A percentile compares a stretch with the other conserved stretches of the same genome.
These are phyloP conservation scores for Acrocephalus arundinaceus DNA, from an alignment of 2,113 vertebrate genomes.

Conservation along the genomic window DNA sequence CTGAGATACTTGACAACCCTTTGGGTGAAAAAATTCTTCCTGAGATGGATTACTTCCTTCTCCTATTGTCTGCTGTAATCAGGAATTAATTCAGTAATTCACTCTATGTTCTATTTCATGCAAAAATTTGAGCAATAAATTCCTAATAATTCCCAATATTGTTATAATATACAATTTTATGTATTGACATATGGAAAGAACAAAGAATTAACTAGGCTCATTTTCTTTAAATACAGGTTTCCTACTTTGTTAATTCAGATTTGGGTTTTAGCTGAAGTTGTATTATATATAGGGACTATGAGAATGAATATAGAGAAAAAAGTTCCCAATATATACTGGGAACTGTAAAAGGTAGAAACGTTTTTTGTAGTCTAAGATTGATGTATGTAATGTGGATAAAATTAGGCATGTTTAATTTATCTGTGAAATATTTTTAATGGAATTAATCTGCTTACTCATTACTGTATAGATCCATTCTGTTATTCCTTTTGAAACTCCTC, in stretches of 20 bases:
- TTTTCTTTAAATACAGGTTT: neutral
- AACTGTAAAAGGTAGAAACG: neutral
- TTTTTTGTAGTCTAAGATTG: neutral
- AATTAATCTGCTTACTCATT: neutral
- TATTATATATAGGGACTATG: neutral
- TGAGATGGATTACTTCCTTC: neutral
- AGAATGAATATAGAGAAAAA: neutral
- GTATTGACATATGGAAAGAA: neutral
- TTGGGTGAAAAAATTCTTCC: neutral
- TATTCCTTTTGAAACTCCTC: neutral
- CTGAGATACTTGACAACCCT: neutral
- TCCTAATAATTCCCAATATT: neutral
- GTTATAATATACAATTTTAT: neutral
- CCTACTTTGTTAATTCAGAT: neutral
- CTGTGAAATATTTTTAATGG: neutral
- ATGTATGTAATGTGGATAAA: neutral
- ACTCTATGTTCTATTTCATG: neutral
- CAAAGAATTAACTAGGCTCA: fast-evolving
- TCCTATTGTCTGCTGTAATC: neutral
- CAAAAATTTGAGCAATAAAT: neutral
- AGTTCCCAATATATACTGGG: neutral
- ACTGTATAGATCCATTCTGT: neutral
- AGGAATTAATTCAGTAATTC: neutral
- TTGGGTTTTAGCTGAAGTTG: neutral
- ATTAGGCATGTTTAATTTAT: neutral